These are phyloP conservation scores for Carettochelys insculpta DNA, from an alignment of 2,113 vertebrate species.

Conservation along the genomic window DNA sequence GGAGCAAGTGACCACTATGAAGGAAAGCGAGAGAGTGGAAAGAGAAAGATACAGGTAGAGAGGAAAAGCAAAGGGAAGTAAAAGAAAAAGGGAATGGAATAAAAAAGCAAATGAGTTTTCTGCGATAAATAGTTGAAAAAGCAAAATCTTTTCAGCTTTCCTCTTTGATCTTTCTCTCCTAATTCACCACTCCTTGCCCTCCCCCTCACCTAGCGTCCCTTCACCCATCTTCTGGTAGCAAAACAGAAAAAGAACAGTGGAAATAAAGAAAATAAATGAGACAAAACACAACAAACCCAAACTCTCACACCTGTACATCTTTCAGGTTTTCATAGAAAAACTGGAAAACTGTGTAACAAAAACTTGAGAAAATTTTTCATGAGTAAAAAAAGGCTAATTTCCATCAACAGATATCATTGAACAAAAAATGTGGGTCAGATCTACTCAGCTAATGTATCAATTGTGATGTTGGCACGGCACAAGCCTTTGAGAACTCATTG, in stretches of 20 bases:
- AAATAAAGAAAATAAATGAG: background rate
- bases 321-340: background rate
- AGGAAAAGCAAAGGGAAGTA: background rate
- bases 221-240: background rate
- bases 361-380: background rate
- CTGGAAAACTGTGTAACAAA: background rate
- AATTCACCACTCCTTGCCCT: background rate
- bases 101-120: background rate
- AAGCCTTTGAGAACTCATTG: background rate
- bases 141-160: background rate
- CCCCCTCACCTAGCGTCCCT: rapidly evolving
- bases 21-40: background rate
- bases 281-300: background rate
- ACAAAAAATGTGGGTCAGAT: background rate
- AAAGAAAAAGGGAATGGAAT: background rate
- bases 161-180: background rate
- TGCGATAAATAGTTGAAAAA: background rate
- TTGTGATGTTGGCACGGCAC: background rate
- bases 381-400: background rate
- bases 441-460: background rate
- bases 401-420: background rate
- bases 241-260: background rate
- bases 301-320: background rate
- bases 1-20: background rate
- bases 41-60: background rate